Evolutionary conservation across 2,113 vertebrate genomes (phyloP).

Genomic region (Psittacula cyanocephala): DNA sequence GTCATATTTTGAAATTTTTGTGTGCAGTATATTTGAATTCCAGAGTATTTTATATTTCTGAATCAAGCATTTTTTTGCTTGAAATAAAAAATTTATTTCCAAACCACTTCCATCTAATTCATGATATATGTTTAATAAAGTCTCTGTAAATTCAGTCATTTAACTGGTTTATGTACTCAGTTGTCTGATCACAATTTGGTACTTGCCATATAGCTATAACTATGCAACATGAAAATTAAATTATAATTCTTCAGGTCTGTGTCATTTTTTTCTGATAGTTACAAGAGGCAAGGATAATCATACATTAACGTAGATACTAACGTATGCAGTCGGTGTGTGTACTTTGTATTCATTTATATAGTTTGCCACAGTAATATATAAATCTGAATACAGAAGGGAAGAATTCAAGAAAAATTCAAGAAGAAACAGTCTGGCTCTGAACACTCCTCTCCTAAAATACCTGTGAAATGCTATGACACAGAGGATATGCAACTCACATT

Average conservation of each 20-base stretch:
- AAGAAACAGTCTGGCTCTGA: not conserved
- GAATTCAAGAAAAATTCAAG: not conserved
- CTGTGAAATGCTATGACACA: not conserved
- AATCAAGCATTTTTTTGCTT: not conserved
- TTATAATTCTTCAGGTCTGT: not conserved
- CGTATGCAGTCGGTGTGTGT: not conserved
- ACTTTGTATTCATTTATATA: not conserved
- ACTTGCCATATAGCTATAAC: not conserved
- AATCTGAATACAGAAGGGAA: not conserved
- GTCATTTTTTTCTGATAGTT: not conserved
- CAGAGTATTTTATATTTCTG: not conserved
- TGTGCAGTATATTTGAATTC: not conserved
- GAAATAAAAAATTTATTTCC: not conserved
- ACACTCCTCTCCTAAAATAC: not conserved
- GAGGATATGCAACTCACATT: not conserved
- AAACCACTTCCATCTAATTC: not conserved
- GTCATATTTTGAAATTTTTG: not conserved
- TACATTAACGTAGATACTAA: not conserved
- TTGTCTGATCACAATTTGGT: not conserved
- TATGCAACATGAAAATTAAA: not conserved
- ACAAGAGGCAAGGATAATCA: not conserved
- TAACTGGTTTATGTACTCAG: slow-evolving; percentile 29
- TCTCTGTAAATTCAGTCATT: slow-evolving; percentile 3
- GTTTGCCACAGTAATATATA: not conserved
- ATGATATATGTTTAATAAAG: not conserved